These are phyloP conservation scores for Caretta caretta DNA, from an alignment of 2,113 vertebrate genomes.

Conservation along the genomic window DNA sequence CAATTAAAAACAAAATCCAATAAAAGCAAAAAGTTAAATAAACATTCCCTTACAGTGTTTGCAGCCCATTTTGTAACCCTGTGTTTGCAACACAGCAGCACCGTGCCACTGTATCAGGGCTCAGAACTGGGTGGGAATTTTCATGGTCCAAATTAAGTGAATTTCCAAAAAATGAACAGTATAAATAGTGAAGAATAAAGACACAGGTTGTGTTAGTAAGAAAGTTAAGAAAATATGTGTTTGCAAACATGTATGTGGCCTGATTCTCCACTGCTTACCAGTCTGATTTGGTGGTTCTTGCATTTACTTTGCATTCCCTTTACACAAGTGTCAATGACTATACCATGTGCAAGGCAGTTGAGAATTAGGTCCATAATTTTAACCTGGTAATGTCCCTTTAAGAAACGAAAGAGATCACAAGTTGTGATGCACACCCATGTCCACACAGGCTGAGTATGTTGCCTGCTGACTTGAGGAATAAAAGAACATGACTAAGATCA, in stretches of 20 bases:
- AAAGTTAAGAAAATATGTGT: background rate
- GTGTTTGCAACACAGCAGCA: background rate
- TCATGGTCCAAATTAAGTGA: background rate
- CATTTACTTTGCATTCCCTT: background rate
- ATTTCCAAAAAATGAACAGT: background rate
- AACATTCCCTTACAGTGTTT: background rate
- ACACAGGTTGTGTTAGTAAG: background rate
- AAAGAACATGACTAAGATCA: too few species aligned
- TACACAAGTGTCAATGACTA: too few species aligned
- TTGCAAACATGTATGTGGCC: background rate
- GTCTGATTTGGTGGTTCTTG: background rate
- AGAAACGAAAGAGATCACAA: too few species aligned
- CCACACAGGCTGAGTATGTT: too few species aligned
- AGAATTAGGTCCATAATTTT: too few species aligned
- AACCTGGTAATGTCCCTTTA: too few species aligned
- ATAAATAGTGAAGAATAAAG: background rate
- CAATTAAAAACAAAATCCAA: background rate
- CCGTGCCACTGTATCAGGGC: background rate
- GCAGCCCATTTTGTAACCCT: background rate
- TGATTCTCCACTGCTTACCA: background rate
- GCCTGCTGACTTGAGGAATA: too few species aligned
- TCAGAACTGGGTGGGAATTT: background rate
- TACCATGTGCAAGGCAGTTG: too few species aligned
- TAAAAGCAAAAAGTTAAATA: background rate
- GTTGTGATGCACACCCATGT: too few species aligned